A percentile compares a stretch with the other conserved stretches of the same genome.
phyloP scores from a whole-genome alignment of 2,888 invertebrate genomes.

The Diarsia brunnea region DNA sequence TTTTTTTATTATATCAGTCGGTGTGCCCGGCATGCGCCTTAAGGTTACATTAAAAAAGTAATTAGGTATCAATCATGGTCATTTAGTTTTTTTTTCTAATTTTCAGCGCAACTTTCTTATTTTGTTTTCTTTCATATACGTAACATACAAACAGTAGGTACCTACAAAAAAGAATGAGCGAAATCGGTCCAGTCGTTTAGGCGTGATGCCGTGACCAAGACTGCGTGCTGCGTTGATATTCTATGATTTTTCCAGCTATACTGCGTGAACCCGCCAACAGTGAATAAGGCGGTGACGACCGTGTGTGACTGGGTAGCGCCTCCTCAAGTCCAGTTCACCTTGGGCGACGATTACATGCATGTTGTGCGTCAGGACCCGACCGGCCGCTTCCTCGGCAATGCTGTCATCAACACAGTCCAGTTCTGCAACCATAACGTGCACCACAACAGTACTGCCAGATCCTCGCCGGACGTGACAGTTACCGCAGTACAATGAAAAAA shows the following conservation, averaged over 20 bases:
- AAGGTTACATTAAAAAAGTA: too few species aligned
- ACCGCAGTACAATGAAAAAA: slow-evolving; percentile 16
- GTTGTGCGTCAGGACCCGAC: slow-evolving; percentile 82
- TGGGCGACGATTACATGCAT: slow-evolving; percentile 84
- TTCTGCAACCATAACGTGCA: slow-evolving; percentile 78
- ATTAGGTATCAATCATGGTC: too few species aligned
- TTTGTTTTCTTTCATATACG: too few species aligned
- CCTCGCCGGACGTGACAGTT: slow-evolving; percentile 19
- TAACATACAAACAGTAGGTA: too few species aligned
- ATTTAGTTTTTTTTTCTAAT: too few species aligned
- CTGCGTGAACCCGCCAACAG: slow-evolving; percentile 81
- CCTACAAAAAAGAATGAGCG: too few species aligned
- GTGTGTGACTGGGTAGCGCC: slow-evolving; percentile 87
- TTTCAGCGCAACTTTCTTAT: too few species aligned
- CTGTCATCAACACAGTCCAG: slow-evolving; percentile 83
- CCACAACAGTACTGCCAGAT: background rate
- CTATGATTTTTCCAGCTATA: slow-evolving; percentile 76
- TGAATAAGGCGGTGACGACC: slow-evolving; percentile 78
- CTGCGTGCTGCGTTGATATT: background rate
- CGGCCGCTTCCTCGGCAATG: slow-evolving; percentile 79
- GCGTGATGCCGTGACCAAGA: too few species aligned
- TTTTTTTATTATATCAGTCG: too few species aligned
- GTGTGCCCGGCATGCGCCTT: too few species aligned
- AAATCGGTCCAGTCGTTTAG: too few species aligned
- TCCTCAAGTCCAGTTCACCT: slow-evolving; percentile 82